Evolutionary conservation across 2,888 invertebrate species (phyloP).

Genomic region (Stegophylla sp.): DNA sequence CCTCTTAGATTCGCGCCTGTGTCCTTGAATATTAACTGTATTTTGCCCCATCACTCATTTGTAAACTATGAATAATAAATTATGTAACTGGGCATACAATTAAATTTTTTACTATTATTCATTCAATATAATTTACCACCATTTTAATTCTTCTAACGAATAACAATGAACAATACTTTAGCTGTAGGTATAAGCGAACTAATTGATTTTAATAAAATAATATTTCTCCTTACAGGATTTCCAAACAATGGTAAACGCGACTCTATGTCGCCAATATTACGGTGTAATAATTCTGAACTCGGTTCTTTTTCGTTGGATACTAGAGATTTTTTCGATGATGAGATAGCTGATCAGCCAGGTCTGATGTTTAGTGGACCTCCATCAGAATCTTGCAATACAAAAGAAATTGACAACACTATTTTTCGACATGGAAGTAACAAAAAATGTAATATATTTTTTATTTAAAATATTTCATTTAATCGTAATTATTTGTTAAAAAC

Average conservation of each 20-base stretch:
- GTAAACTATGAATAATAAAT: too few species aligned
- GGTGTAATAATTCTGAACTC: constrained; percentile 71
- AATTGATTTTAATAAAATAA: not conserved
- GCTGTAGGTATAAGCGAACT: too few species aligned
- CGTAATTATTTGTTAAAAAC: not conserved
- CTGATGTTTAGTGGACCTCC: constrained; percentile 75
- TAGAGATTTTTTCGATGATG: constrained; percentile 84
- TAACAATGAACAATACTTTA: too few species aligned
- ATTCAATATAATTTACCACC: too few species aligned
- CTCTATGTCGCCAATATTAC: constrained; percentile 34
- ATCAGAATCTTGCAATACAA: constrained; percentile 63
- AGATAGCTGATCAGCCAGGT: constrained; percentile 89
- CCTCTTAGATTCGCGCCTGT: too few species aligned
- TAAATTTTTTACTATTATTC: too few species aligned
- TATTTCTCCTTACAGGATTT: constrained; percentile 33
- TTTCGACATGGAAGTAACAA: constrained; percentile 45
- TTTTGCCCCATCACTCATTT: too few species aligned
- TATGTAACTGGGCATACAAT: too few species aligned
- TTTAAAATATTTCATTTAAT: not conserved
- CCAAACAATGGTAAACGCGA: constrained; percentile 33
- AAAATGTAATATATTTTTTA: constrained; percentile 34
- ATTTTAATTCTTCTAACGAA: too few species aligned
- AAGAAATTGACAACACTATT: constrained; percentile 41
- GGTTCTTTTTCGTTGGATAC: constrained; percentile 79
- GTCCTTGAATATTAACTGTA: too few species aligned